Base-by-base conservation (phyloP, 2,888 invertebrate species). In the Cheilosia grossa region DNA sequence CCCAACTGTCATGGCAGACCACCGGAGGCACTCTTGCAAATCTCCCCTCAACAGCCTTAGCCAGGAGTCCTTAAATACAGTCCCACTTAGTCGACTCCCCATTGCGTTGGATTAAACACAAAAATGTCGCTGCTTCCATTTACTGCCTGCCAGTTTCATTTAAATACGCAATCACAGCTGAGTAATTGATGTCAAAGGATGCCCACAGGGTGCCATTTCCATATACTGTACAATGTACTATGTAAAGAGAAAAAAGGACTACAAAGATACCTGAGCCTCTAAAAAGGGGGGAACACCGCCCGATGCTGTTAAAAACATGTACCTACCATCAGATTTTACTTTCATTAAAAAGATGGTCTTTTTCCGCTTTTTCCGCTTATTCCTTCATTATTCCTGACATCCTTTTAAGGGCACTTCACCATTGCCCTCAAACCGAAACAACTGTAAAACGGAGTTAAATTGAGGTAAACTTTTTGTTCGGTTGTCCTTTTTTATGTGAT, bases 111-210 rank as follows among this genome's bases (percentile, higher is more conserved):
- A 66, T 51, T 58, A 66, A 75, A 15, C 1, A 15, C 17, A 37
- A 37, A 54, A 37, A 49, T 42, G 30, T 40, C n/a, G 24, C 13
- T 27, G 56, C 4, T 19, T 27, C 40, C 37, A n/a, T 30, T 21
- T 33, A 44, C 17, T n/a, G 33, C 24, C 27, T 59, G 42, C n/a
- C 58, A 75, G 51, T 33, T 66, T 78, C 54, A 78, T 78, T 78
- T 70, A 69, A 70, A 78, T 78, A 63, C 69, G 77, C 77, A 78
- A 69, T 77, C 69, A 78, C 69, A 63, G 54, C 40, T 78, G 69
- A 78, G 63, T 49, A 70, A 40, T 49, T 69, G 49, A 63, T 63
- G 69, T 63, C 63, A 78, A 70, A 70, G 63, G 61, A 63, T 63
- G 47, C 63, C 69, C 69, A 54, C 69, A 53, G 77, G 77, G 69